Evolutionary conservation across 2,888 invertebrate genomes (phyloP).

Genomic region (Chirona hameri): DNA sequence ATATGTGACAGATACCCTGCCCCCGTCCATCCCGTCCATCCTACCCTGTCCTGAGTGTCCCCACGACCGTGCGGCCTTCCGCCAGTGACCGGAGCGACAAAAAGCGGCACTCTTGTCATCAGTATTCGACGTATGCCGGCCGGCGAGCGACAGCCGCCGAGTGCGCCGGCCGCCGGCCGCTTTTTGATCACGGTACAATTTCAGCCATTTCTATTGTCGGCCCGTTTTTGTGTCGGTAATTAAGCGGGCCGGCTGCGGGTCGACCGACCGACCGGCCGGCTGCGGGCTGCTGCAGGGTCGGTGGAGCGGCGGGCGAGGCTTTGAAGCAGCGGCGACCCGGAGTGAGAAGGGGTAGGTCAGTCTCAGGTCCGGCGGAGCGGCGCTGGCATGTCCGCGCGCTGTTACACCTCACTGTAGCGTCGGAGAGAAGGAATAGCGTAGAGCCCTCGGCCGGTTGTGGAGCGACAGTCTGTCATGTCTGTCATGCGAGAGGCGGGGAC

Average conservation of each 20-base stretch:
- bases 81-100: background rate
- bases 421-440: no score
- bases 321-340: no score
- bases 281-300: no score
- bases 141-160: background rate
- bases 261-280: background rate
- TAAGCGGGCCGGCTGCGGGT: background rate
- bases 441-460: no score
- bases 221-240: constrained; percentile 4
- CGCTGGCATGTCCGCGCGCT: no score
- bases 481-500: background rate
- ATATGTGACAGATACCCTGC: no score
- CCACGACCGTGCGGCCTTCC: background rate
- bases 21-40: no score
- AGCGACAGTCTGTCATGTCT: background rate
- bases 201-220: background rate
- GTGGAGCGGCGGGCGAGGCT: no score
- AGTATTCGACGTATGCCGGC: constrained; percentile 8
- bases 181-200: background rate
- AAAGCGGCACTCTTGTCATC: background rate
- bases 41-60: background rate
- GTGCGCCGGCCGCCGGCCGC: background rate
- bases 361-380: no score
- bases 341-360: no score
- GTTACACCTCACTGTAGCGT: no score